These are phyloP conservation scores for Calosoma granatense DNA, from an alignment of 1,140 invertebrate species.

Conservation along the genomic window DNA sequence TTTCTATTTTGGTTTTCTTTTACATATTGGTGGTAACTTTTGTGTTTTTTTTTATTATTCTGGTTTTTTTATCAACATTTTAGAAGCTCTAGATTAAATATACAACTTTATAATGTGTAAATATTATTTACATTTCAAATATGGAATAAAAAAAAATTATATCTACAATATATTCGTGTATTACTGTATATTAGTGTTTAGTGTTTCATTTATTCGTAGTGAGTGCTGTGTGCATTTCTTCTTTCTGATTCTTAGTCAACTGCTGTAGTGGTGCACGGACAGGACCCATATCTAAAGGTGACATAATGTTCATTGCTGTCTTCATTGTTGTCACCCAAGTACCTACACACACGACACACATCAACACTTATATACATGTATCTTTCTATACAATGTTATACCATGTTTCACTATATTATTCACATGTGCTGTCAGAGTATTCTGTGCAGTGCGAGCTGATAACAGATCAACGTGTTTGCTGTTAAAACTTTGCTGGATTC, in stretches of 20 bases:
- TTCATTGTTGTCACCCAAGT: slow-evolving; percentile 58
- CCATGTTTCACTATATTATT: slow-evolving; percentile 38
- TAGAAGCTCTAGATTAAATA: background rate
- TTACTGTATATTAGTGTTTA: no score
- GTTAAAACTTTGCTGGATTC: slow-evolving; percentile 34
- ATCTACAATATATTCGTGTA: no score
- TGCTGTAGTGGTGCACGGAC: slow-evolving; percentile 41
- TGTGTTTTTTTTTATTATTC: no score
- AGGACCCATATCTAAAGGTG: slow-evolving; percentile 46
- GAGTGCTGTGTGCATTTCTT: slow-evolving; percentile 11
- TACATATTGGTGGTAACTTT: background rate
- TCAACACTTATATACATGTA: background rate
- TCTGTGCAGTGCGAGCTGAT: slow-evolving; percentile 35
- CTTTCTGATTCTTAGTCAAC: slow-evolving; percentile 29
- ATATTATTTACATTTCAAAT: slow-evolving; percentile 7
- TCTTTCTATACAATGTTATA: slow-evolving; percentile 21
- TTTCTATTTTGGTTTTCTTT: background rate
- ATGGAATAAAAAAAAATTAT: slow-evolving; percentile 5
- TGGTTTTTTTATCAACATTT: slow-evolving; percentile 1
- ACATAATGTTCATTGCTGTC: slow-evolving; percentile 47
- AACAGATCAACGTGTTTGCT: slow-evolving; percentile 31
- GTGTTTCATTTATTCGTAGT: no score
- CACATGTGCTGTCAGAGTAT: slow-evolving; percentile 33
- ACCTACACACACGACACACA: slow-evolving; percentile 33
- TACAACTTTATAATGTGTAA: background rate